Base-by-base conservation (phyloP, 2,888 invertebrate genomes). In the Pantelozetes paolii region DNA sequence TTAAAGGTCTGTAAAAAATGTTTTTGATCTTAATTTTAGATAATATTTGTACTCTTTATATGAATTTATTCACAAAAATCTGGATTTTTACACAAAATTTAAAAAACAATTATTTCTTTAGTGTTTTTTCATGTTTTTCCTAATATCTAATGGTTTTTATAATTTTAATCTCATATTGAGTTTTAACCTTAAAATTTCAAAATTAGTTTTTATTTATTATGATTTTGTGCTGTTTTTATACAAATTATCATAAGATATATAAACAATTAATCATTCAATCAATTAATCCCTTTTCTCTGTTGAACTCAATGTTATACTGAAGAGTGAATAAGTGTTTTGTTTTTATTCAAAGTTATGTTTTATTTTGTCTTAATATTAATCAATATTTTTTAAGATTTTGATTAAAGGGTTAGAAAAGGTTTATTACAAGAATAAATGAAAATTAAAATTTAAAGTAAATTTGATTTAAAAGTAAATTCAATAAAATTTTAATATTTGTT, bases 301-400 rank as follows among this genome's bases (percentile, higher is more conserved):
- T 45, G 45, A 15, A 45, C 2, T 15, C 2, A 36, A 36, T 36
- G 36, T 15, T 45, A 45, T 13, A 15, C 15, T 45, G 8, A 45
- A 45, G 18, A 15, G 2, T 45, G 6, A 15, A 45, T 45, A 15
- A 11, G 15, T 45, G 2, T 15, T 45, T 18, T 45, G 15, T 13
- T 45, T 13, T 45, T 45, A 11, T 45, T 45, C 15, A 45, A 2
- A 45, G 6, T 36, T 11, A 8, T 36, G 5, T 36, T 45, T 45
- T 2, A 20, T 50, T 28, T 57, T 57, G 15, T 13, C 28, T 57
- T 30, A 13, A 57, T 30, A 57, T 57, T 57, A 57, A 57, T 57
- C 30, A 57, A 30, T 57, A 30, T n/a, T n/a, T 54, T 57, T 57
- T 57, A 30, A 57, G 57, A 30, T 57, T 57, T 57, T 57, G 8